Evolutionary conservation across 2,113 vertebrate genomes (phyloP), one percentile per base, ranked within the genome.

Genomic region (Elaphurus davidianus): DNA sequence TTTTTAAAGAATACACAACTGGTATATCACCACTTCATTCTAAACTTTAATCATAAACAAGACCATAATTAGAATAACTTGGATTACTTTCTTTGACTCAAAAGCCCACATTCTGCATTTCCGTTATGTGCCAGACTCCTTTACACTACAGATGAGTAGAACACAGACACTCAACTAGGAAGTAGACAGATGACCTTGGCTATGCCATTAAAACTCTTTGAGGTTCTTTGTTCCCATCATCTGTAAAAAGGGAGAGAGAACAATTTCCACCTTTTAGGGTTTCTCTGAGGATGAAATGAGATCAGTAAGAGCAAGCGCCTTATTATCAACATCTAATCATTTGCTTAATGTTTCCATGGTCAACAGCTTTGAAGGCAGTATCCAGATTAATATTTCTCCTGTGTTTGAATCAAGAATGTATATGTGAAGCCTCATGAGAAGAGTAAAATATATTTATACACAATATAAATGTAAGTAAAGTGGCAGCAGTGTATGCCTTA

Each of bases 231-330:
- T 78, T 33, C 83, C 71, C 15, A 82, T 76, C 50, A 52, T 50
- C 47, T 88, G 11, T 60, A 86, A 64, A 83, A 87, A 92, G 33
- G 33, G 17, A 90, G 45, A 15, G 5, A 57, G 62, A 19, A 36
- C 88, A 87, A 57, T 95, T 83, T 93, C 91, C 87, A 90, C 45
- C 60, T 83, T 55, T 92, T 76, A 87, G 55, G 23, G 91, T 95
- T 93, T 97, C 55, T 45, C 27, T 92, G 76, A 97, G 62, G 55
- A 87, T 91, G 21, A 96, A 93, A 89, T 87, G 67, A 60, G 30
- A 91, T 96, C 52, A 96, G n/a, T 54, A 83, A 96, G 43, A 93
- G 14, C 13, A 82, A 88, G 11, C 47, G 23, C 54, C 64, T 87
- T 95, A 87, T 50, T 40, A 40, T 14, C 88, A 89, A 90, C 6